phyloP scores from a whole-genome alignment of 2,797 vertebrate species.

The Myotis pilosus region DNA sequence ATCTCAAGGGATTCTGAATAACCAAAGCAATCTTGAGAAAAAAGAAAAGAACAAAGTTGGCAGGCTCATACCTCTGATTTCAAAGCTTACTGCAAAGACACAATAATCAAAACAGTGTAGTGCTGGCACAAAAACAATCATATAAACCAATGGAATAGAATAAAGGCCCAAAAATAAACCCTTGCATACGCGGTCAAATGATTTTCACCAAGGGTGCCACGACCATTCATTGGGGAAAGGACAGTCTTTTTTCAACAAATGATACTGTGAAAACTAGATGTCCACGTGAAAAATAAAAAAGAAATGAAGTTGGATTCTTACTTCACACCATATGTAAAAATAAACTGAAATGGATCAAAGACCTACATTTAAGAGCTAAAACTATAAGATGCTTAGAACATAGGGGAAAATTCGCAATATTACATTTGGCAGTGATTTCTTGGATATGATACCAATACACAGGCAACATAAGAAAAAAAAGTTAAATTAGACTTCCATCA shows the following conservation, averaged over 20 bases:
- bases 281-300: background rate
- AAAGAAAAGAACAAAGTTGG: background rate
- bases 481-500: background rate
- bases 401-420: background rate
- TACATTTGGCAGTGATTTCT: background rate
- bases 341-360: background rate
- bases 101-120: background rate
- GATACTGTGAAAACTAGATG: background rate
- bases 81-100: background rate
- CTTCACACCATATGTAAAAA: background rate
- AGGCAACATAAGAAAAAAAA: background rate
- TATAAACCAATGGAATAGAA: background rate
- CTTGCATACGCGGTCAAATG: background rate
- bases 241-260: background rate
- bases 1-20: background rate
- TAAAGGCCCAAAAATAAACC: background rate
- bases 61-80: background rate
- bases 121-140: background rate
- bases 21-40: background rate
- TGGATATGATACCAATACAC: background rate
- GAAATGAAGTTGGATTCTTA: background rate
- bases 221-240: background rate
- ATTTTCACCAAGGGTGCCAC: background rate
- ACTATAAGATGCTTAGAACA: background rate
- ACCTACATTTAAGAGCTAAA: background rate